Base-by-base conservation (phyloP, 2,888 invertebrate species). In the Tridacna crocea region DNA sequence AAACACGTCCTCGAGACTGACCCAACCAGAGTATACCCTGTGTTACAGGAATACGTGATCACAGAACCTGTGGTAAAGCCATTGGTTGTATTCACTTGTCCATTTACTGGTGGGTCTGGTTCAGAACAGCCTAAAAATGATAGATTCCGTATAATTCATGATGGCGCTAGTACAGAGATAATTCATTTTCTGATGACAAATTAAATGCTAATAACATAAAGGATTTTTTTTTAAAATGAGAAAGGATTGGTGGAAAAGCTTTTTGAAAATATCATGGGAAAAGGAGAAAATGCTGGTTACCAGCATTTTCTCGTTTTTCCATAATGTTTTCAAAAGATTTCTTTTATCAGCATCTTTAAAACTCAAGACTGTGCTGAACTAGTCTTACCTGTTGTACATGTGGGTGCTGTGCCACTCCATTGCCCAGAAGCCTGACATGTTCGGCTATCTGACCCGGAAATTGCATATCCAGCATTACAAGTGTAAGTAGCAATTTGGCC, bases 391-490 rank as follows among this genome's bases (percentile, higher is more conserved):
- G 36, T n/a, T 46, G 61, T 61, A 61, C 74, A 74, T 11, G 61
- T 74, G 13, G 74, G 61, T 10, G 74, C 74, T 13, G 46, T 74
- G 0, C 61, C 61, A 47, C 74, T 61, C 86, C 86, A 86, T 0
- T 55, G 12, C 6, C 86, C 82, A 13, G 75, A 65, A 17, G 66
- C 60, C 36, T 51, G 27, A 74, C 86, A 86, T 11, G 73, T 68
- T 12, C 80, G 72, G 4, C 58, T 68, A 4, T 26, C 73, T 10
- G 63, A 26, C 47, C 86, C 86, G 47, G 72, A 77, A 17, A 86
- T 46, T 17, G 75, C 72, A 75, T 82, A 86, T 13, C 83, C 83
- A 10, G 24, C 60, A 48, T 75, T 51, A 74, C 86, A 86, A 3
- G 84, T 75, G 73, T 84, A 86, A 0, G 77, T 68, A 8, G 83